Conservation (phyloP, 2,888 invertebrate species). For the Metellina segmentata region DNA sequence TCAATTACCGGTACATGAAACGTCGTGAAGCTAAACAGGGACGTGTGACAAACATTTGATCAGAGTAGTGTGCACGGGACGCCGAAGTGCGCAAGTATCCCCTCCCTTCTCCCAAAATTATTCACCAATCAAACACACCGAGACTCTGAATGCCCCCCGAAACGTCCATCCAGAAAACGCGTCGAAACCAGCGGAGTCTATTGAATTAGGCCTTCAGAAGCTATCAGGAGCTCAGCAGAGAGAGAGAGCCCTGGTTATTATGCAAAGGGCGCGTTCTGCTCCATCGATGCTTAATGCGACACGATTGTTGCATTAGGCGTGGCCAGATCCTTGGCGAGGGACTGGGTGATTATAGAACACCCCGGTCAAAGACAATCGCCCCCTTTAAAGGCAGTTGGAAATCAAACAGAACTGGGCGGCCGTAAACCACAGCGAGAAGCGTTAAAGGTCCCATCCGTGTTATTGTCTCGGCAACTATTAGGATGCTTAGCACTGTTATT, state of each 20-base stretch:
- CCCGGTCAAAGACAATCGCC: conserved; percentile 44
- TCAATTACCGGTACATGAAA: no score
- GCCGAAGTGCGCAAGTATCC: no score
- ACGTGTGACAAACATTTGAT: no score
- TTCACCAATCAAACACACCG: conserved; percentile 34
- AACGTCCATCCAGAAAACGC: conserved; percentile 61
- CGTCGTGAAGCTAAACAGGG: no score
- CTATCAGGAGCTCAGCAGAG: conserved; percentile 8
- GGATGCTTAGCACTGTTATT: conserved; percentile 71
- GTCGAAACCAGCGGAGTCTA: conserved; percentile 32
- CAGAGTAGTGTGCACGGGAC: no score
- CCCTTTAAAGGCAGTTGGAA: conserved; percentile 1
- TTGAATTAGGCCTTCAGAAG: conserved; percentile 54
- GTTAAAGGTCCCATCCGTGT: conserved; percentile 53
- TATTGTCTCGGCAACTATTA: conserved; percentile 73
- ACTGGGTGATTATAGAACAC: conserved; percentile 48
- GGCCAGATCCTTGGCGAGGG: conserved; percentile 20
- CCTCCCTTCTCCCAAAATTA: background rate
- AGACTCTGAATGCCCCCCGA: conserved; percentile 11
- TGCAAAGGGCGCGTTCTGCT: conserved; percentile 50
- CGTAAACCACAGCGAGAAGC: conserved; percentile 48
- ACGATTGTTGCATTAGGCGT: conserved; percentile 74
- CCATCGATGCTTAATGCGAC: conserved; percentile 57
- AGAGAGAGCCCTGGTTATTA: conserved; percentile 57
- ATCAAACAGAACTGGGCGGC: conserved; percentile 50